Conservation (phyloP, 2,888 invertebrate species). For the Rhagium mordax region DNA sequence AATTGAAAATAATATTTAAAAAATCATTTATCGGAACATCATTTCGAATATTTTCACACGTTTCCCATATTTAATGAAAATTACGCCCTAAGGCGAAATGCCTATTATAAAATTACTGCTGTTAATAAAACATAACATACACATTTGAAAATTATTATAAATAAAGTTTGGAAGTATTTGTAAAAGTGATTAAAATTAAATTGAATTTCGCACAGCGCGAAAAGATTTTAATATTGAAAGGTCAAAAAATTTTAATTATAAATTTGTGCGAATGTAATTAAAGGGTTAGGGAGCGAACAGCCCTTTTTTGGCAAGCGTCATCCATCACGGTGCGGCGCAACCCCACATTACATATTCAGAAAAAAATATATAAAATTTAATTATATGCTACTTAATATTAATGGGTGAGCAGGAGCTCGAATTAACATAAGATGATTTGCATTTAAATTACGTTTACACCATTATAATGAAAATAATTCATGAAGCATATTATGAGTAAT, state of each 20-base stretch:
- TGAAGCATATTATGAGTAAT: slow-evolving; percentile 68
- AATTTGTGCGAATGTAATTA: slow-evolving; percentile 66
- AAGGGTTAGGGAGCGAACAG: slow-evolving; percentile 54
- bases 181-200: slow-evolving; percentile 42
- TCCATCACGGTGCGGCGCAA: slow-evolving; percentile 61
- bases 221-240: slow-evolving; percentile 47
- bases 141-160: slow-evolving; percentile 23
- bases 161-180: slow-evolving; percentile 27
- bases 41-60: too few species aligned
- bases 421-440: slow-evolving; percentile 72
- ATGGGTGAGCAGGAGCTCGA: slow-evolving; percentile 72
- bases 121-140: slow-evolving; percentile 14
- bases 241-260: slow-evolving; percentile 66
- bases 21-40: too few species aligned
- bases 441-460: slow-evolving; percentile 71
- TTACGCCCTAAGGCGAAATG: too few species aligned
- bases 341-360: slow-evolving; percentile 66
- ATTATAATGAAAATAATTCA: slow-evolving; percentile 71
- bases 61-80: too few species aligned
- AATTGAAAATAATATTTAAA: too few species aligned
- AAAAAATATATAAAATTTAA: slow-evolving; percentile 74
- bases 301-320: slow-evolving; percentile 56
- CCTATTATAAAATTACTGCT: slow-evolving; percentile 24
- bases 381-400: slow-evolving; percentile 81
- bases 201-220: slow-evolving; percentile 31